A percentile compares a stretch with the other conserved stretches of the same genome.
These are phyloP conservation scores for Heteropelma amictum DNA, from an alignment of 2,888 invertebrate species.

Conservation along the genomic window DNA sequence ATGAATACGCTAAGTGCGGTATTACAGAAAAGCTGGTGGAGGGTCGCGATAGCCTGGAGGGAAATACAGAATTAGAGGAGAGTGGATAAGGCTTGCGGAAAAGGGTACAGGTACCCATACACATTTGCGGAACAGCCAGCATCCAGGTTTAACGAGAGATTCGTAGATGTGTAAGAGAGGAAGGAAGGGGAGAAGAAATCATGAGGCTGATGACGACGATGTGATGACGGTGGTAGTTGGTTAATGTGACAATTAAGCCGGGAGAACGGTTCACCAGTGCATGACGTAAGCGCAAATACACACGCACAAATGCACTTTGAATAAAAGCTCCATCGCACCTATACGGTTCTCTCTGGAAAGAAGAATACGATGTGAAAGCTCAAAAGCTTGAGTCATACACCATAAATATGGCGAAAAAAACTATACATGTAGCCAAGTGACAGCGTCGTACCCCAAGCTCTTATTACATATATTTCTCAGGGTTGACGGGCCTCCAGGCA, in stretches of 20 bases:
- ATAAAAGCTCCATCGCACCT: slow-evolving; percentile 20
- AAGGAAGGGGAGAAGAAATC: slow-evolving; percentile 40
- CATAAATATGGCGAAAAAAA: background rate
- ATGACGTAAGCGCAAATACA: slow-evolving; percentile 13
- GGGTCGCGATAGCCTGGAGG: slow-evolving; percentile 61
- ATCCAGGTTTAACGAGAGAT: slow-evolving; percentile 60
- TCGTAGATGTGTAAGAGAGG: slow-evolving; percentile 23
- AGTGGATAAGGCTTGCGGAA: slow-evolving; percentile 12
- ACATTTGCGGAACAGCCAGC: slow-evolving; percentile 64
- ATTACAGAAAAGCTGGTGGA: slow-evolving; percentile 61
- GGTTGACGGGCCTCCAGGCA: slow-evolving; percentile 22
- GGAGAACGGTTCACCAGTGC: slow-evolving; percentile 42
- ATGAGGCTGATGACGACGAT: slow-evolving; percentile 26
- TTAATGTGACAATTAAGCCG: slow-evolving; percentile 58
- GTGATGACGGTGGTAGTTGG: slow-evolving; percentile 43
- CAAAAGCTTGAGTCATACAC: slow-evolving; percentile 29
- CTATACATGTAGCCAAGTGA: background rate
- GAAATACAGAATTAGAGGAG: slow-evolving; percentile 56
- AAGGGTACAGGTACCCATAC: slow-evolving; percentile 51
- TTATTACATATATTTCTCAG: slow-evolving; percentile 41
- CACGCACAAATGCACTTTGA: slow-evolving; percentile 9
- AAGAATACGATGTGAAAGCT: slow-evolving; percentile 30
- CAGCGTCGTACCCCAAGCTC: slow-evolving; percentile 14
- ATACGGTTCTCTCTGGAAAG: slow-evolving; percentile 8
- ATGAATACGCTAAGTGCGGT: slow-evolving; percentile 73